Evolutionary conservation across 2,888 invertebrate species (phyloP).

Genomic region (Phyllotreta striolata): DNA sequence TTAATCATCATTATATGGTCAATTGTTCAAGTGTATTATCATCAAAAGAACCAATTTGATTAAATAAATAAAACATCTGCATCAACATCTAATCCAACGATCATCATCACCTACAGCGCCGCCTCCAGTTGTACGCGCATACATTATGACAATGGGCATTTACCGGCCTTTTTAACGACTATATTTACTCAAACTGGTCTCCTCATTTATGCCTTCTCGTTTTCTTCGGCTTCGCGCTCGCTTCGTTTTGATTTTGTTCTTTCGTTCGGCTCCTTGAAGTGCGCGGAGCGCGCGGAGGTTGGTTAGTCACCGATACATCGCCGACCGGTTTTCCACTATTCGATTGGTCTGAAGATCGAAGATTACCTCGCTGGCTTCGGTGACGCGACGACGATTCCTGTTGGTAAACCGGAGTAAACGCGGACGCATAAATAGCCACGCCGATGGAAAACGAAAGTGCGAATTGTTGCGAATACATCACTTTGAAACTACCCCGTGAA

Average conservation of each 20-base stretch:
- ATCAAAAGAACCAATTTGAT: no score
- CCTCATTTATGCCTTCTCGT: conserved; percentile 7
- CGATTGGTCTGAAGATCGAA: conserved; percentile 22
- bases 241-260: conserved; percentile 10
- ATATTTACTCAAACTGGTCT: conserved; percentile 49
- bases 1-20: no score
- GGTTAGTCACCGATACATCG: conserved; percentile 16
- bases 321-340: conserved; percentile 21
- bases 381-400: conserved; percentile 3
- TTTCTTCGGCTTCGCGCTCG: neutral
- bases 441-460: no score
- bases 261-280: neutral
- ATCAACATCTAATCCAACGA: no score
- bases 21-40: no score
- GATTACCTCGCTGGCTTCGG: conserved; percentile 14
- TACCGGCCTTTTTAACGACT: conserved; percentile 49
- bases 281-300: conserved; percentile 8
- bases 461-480: neutral
- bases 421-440: neutral
- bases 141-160: conserved; percentile 52
- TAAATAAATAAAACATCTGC: no score
- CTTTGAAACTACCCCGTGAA: neutral
- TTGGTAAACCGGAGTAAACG: neutral
- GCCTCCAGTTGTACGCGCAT: conserved; percentile 42
- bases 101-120: neutral